These are phyloP conservation scores for Hippocampus mohnikei DNA, from an alignment of 2,113 vertebrate genomes.

Conservation along the genomic window DNA sequence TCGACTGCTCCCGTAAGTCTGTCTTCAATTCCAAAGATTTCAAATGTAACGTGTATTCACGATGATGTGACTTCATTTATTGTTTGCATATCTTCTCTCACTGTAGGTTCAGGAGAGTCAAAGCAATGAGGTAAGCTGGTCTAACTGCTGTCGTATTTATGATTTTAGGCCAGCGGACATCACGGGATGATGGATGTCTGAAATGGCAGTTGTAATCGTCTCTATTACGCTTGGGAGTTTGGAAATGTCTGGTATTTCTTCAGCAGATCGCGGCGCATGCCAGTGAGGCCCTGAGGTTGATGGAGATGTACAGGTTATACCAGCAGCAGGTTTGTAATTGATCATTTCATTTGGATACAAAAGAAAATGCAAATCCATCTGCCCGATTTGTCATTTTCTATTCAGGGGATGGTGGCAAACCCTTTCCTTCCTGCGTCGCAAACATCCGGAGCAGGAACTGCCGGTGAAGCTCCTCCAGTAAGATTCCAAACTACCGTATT, in stretches of 20 bases:
- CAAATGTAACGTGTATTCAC: conserved; percentile 9
- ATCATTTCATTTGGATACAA: not conserved
- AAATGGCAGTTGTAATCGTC: conserved; percentile 23
- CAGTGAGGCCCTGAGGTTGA: conserved; percentile 67
- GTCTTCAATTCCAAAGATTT: not conserved
- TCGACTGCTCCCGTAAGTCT: conserved; percentile 69
- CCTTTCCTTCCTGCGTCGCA: conserved; percentile 54
- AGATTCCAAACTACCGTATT: conserved; percentile 20
- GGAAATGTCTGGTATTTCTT: conserved; percentile 48
- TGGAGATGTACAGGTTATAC: conserved; percentile 69
- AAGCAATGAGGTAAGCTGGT: conserved; percentile 60
- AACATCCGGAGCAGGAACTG: conserved; percentile 15
- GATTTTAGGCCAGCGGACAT: conserved; percentile 24
- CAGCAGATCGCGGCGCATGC: conserved; percentile 61
- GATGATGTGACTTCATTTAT: not conserved
- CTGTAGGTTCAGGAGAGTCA: conserved; percentile 58
- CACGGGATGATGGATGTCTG: conserved; percentile 22
- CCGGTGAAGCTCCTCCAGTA: conserved; percentile 42
- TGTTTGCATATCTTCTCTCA: conserved; percentile 8
- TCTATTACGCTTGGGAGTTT: conserved; percentile 42
- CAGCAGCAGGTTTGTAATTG: conserved; percentile 64
- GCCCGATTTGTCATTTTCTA: conserved; percentile 12
- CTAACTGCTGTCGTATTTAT: conserved; percentile 9
- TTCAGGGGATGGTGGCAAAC: conserved; percentile 52
- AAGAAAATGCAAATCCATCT: not conserved